Evolutionary conservation across 2,797 vertebrate species (phyloP).

Genomic region (Poliocrania exsul): DNA sequence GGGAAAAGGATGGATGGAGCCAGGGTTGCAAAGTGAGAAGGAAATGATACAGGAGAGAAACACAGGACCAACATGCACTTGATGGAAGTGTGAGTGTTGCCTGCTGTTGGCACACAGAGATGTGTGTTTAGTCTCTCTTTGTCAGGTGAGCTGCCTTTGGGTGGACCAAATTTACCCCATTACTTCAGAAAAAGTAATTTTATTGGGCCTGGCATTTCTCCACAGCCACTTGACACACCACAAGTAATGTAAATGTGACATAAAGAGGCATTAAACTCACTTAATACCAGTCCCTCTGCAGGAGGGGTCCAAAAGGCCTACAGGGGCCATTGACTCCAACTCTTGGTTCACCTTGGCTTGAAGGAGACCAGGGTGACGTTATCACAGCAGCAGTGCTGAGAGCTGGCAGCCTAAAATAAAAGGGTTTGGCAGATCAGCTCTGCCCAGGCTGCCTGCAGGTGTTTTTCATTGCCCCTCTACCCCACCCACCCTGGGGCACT

Average conservation of each 20-base stretch:
- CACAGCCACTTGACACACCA: background rate
- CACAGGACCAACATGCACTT: rapidly evolving
- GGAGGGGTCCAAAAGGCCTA: background rate
- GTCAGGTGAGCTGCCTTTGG: background rate
- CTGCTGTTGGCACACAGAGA: background rate
- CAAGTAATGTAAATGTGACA: background rate
- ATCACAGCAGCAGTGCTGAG: background rate
- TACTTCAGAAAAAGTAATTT: background rate
- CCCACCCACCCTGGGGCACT: rapidly evolving
- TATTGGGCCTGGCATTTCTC: background rate
- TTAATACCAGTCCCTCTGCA: background rate
- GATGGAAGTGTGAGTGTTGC: rapidly evolving
- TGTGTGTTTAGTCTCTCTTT: background rate
- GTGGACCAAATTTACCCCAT: background rate
- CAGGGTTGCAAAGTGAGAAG: background rate
- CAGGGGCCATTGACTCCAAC: background rate
- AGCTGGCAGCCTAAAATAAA: background rate
- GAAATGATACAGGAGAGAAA: background rate
- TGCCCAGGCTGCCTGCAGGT: background rate
- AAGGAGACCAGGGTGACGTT: background rate
- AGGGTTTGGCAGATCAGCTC: background rate
- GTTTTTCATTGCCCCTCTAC: background rate
- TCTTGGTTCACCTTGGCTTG: background rate
- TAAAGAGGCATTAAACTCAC: background rate
- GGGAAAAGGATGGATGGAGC: background rate